Conservation (phyloP, 2,888 invertebrate genomes). For the Corbicula japonica region DNA sequence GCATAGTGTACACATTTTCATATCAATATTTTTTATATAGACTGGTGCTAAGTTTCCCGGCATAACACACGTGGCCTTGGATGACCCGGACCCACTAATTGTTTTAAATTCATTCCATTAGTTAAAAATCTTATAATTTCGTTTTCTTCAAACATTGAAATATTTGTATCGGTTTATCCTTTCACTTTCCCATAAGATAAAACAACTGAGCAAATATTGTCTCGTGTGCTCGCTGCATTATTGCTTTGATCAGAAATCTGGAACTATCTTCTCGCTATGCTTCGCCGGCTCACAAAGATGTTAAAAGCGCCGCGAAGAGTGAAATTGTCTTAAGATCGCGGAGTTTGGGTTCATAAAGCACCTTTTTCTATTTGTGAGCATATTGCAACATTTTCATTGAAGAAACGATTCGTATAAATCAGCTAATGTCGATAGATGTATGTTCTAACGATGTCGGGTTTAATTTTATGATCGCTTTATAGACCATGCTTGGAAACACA, state of each 20-base stretch:
- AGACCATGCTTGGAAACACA: conserved; percentile 16
- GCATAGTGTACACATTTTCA: too few relatives aligned
- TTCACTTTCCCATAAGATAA: too few relatives aligned
- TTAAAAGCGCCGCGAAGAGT: conserved; percentile 40
- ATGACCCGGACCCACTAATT: too few relatives aligned
- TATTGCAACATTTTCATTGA: conserved; percentile 42
- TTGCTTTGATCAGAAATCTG: conserved; percentile 48
- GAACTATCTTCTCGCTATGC: conserved; percentile 52
- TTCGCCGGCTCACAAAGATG: conserved; percentile 41
- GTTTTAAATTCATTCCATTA: too few relatives aligned
- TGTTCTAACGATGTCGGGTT: conserved; percentile 35
- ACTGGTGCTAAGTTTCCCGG: too few relatives aligned
- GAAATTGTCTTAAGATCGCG: conserved; percentile 55
- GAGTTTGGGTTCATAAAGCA: conserved; percentile 52
- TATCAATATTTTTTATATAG: too few relatives aligned
- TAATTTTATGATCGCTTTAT: conserved; percentile 44
- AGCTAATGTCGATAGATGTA: conserved; percentile 40
- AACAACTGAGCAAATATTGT: too few relatives aligned
- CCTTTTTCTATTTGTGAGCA: conserved; percentile 41
- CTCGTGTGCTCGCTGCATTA: too few relatives aligned
- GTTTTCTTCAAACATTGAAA: not conserved
- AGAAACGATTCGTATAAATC: conserved; percentile 32
- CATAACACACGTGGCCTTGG: too few relatives aligned
- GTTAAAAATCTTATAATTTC: not conserved
- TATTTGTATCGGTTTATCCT: not conserved